Evolutionary conservation across 2,888 invertebrate genomes (phyloP), one percentile per base, ranked within the genome.

Genomic region (Eudasyphora cyanicolor): DNA sequence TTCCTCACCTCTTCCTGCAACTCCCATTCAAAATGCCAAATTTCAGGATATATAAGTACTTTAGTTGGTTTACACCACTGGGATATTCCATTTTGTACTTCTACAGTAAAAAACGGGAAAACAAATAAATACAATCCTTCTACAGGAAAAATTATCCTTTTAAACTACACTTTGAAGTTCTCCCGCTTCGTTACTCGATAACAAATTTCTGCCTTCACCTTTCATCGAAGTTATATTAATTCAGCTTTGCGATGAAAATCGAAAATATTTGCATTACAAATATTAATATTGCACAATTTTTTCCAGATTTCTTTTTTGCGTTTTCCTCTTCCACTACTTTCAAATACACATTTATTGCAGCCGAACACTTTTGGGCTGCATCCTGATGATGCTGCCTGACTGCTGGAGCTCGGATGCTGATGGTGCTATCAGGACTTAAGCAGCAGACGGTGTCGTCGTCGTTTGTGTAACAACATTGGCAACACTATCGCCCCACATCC

Each of bases 401-500:
- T n/a, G n/a, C n/a, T n/a, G n/a, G n/a, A n/a, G n/a, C n/a, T n/a
- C n/a, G n/a, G n/a, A n/a, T n/a, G n/a, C n/a, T n/a, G n/a, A n/a
- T n/a, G n/a, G n/a, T n/a, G 38, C n/a, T 17, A 64, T 17, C 38
- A 64, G 35, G 64, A 38, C 64, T 64, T 38, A 64, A 38, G 8
- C 64, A 64, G 38, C 64, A 19, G 64, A 64, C 64, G 19, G 64
- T 14, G 57, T 57, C n/a, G 45, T 45, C n/a, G n/a, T 45, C 45
- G 45, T 45, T 6, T 24, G 12, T 57, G 14, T 14, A 27, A 27
- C 27, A 57, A 45, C 78, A 79, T 78, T 70, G 27, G 71, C 79
- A 79, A 73, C 64, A 60, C 62, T 27, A 51, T 73, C 54, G 35
- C 27, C 42, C 42, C 45, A 45, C 3, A 45, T n/a, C 10, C 45